These are phyloP conservation scores for Lordiphosa mommai DNA, from an alignment of 1,140 invertebrate species.

Conservation along the genomic window DNA sequence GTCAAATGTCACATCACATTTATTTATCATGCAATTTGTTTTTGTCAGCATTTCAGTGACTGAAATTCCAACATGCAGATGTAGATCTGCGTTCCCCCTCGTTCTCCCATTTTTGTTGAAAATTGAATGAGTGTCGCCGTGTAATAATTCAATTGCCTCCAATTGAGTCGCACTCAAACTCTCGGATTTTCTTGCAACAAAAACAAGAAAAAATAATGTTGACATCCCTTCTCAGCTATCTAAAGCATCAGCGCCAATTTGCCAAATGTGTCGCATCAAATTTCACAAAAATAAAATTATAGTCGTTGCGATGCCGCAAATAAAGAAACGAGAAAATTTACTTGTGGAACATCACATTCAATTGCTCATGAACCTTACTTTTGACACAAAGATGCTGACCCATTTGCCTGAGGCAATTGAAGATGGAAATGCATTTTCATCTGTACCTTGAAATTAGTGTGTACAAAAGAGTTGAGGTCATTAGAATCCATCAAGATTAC, in stretches of 20 bases:
- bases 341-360: constrained; percentile 24
- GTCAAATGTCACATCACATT: constrained; percentile 20
- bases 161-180: constrained; percentile 65
- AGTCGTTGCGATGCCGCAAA: constrained; percentile 1
- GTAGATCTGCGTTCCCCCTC: not conserved
- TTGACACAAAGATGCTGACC: constrained; percentile 32
- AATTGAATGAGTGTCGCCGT: constrained; percentile 74
- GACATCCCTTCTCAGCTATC: constrained; percentile 18
- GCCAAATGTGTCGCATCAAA: constrained; percentile 70
- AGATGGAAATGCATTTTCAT: constrained; percentile 40
- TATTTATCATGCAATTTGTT: constrained; percentile 42
- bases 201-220: constrained; percentile 16
- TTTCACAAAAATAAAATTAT: constrained; percentile 32
- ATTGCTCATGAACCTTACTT: constrained; percentile 32
- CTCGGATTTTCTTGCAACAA: constrained; percentile 56
- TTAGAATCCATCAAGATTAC: constrained; percentile 19
- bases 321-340: not conserved
- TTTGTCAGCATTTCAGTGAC: constrained; percentile 30
- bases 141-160: constrained; percentile 75
- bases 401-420: constrained; percentile 45
- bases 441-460: constrained; percentile 31
- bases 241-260: constrained; percentile 42
- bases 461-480: constrained; percentile 10
- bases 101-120: constrained; percentile 11
- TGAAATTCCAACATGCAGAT: not conserved